phyloP scores from a whole-genome alignment of 2,888 invertebrate species.

The Diarsia mendica region DNA sequence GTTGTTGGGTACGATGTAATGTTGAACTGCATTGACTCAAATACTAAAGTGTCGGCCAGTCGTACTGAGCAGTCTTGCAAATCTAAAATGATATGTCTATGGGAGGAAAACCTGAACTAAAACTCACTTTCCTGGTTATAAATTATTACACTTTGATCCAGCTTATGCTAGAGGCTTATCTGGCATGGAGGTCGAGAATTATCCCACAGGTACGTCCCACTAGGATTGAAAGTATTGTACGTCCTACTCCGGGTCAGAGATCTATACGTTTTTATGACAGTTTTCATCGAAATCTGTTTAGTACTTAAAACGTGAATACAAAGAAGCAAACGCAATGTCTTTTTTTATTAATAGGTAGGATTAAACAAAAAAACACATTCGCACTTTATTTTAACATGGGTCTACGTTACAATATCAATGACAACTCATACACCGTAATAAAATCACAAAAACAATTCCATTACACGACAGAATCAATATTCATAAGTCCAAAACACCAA shows the following conservation, averaged over 20 bases:
- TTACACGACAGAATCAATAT: conserved; percentile 60
- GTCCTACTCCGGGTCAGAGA: neutral
- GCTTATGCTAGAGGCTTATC: neutral
- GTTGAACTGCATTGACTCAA: conserved; percentile 11
- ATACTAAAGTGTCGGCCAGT: neutral
- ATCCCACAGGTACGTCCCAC: neutral
- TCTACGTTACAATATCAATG: neutral
- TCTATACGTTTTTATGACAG: neutral
- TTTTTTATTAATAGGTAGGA: too few species aligned
- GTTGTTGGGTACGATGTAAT: neutral
- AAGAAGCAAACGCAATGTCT: too few species aligned
- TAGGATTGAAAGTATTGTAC: neutral
- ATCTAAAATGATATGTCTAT: too few species aligned
- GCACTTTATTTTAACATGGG: neutral
- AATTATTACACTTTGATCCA: neutral
- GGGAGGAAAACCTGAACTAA: neutral
- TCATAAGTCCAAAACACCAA: conserved; percentile 62
- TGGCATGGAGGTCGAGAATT: neutral
- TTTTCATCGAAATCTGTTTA: neutral
- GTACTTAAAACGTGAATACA: neutral
- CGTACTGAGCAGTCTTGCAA: neutral
- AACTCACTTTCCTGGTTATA: neutral
- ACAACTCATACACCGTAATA: conserved; percentile 9
- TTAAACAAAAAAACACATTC: neutral
- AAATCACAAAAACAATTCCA: conserved; percentile 35